phyloP scores from a whole-genome alignment of 2,113 vertebrate genomes.

The Rhinoptilus africanus region DNA sequence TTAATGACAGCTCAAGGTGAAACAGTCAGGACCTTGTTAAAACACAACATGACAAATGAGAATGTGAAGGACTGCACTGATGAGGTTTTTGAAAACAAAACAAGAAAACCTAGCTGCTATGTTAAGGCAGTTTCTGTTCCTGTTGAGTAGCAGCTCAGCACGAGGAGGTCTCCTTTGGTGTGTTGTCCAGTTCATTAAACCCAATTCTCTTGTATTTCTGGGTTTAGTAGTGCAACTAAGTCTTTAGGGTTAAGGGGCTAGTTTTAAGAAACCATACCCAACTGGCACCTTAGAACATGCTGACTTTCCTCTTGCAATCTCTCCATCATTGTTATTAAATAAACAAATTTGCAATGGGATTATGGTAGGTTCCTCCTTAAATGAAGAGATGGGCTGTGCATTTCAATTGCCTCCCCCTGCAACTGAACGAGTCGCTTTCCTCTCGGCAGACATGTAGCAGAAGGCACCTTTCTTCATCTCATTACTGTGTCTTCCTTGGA shows the following conservation, averaged over 20 bases:
- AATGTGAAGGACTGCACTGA: background rate
- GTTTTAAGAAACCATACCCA: conserved; percentile 14
- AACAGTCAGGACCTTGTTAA: background rate
- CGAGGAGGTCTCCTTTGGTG: conserved; percentile 62
- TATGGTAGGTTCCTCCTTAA: background rate
- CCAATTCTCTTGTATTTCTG: conserved; percentile 29
- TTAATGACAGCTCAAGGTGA: background rate
- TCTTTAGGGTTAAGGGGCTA: conserved; percentile 16
- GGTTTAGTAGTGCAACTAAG: conserved; percentile 62
- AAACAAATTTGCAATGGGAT: background rate
- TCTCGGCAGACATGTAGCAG: background rate
- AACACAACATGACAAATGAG: background rate
- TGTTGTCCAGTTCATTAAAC: conserved; percentile 47
- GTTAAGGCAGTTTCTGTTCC: conserved; percentile 63
- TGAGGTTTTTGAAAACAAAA: background rate
- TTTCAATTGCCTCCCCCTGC: background rate
- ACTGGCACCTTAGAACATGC: background rate
- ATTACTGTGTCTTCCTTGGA: background rate
- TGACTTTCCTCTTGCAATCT: background rate
- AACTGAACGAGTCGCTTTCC: background rate
- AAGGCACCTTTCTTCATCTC: conserved; percentile 63
- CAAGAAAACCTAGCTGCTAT: conserved; percentile 41
- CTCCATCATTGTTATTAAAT: background rate
- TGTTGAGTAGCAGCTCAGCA: conserved; percentile 60
- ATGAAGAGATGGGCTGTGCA: background rate